These are phyloP conservation scores for Triops longicaudatus DNA, from an alignment of 1,140 invertebrate genomes.

Conservation along the genomic window DNA sequence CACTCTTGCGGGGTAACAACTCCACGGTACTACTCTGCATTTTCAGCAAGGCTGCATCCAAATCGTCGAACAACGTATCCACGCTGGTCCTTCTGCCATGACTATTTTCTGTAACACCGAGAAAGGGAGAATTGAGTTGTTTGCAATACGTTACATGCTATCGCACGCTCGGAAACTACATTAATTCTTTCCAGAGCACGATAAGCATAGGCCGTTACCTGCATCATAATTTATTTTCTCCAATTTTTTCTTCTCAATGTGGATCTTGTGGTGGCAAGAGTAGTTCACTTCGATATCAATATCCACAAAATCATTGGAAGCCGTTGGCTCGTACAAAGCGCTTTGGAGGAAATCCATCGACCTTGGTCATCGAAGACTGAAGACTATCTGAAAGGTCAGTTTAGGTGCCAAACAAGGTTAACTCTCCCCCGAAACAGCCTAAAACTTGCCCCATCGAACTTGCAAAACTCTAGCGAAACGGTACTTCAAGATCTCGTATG, in stretches of 20 bases:
- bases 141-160: background rate
- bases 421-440: background rate
- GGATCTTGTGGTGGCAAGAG: background rate
- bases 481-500: background rate
- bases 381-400: background rate
- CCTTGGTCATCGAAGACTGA: background rate
- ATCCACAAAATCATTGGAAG: background rate
- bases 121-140: background rate
- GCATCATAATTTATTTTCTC: background rate
- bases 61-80: background rate
- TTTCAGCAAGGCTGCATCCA: background rate
- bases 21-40: background rate
- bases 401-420: background rate
- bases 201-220: background rate
- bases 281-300: background rate
- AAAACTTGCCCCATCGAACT: background rate
- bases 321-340: background rate
- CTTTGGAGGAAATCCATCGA: slow-evolving; percentile 6
- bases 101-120: background rate
- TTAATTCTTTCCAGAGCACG: background rate
- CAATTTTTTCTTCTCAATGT: background rate
- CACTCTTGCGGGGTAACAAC: background rate
- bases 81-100: background rate
- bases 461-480: background rate
- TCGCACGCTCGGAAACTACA: background rate